Evolutionary conservation across 2,797 vertebrate species (phyloP).

Genomic region (Galaxias olidus): DNA sequence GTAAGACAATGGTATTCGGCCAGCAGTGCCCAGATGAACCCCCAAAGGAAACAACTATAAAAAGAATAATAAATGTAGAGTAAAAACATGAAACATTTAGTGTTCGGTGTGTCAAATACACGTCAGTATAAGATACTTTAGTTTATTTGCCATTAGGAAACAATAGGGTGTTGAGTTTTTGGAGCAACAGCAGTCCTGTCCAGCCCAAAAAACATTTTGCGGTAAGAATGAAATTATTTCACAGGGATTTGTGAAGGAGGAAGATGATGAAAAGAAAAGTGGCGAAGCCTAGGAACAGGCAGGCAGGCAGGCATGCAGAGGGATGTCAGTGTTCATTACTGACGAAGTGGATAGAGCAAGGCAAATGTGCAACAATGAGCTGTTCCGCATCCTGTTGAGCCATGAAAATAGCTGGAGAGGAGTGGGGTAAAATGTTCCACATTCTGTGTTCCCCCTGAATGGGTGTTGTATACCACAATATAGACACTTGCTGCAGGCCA

Average conservation of each 20-base stretch:
- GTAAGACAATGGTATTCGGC: no score
- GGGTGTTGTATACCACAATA: slow-evolving; percentile 43
- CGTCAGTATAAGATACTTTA: no score
- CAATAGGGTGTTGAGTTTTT: no score
- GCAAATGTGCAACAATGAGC: slow-evolving; percentile 28
- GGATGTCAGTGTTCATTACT: slow-evolving; percentile 33
- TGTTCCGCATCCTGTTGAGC: slow-evolving; percentile 36
- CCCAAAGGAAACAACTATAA: no score
- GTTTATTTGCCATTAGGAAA: no score
- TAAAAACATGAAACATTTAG: no score
- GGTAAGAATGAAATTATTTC: slow-evolving; percentile 33
- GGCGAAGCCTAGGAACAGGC: slow-evolving; percentile 8
- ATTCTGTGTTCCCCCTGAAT: slow-evolving; percentile 35
- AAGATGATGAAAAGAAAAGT: slow-evolving; percentile 19
- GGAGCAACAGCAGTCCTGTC: slow-evolving; percentile 30
- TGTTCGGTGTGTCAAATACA: no score
- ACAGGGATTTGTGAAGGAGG: slow-evolving; percentile 33
- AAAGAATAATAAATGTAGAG: no score
- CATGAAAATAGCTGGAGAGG: slow-evolving; percentile 22
- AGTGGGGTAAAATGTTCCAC: slow-evolving; percentile 18
- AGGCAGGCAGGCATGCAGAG: neutral
- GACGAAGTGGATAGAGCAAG: slow-evolving; percentile 31
- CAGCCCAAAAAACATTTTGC: slow-evolving; percentile 5
- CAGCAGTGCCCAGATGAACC: no score
- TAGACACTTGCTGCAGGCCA: slow-evolving; percentile 43